Evolutionary conservation across 2,797 vertebrate genomes (phyloP), one percentile per base, ranked within the genome.

Genomic region (Oreochromis mossambicus): DNA sequence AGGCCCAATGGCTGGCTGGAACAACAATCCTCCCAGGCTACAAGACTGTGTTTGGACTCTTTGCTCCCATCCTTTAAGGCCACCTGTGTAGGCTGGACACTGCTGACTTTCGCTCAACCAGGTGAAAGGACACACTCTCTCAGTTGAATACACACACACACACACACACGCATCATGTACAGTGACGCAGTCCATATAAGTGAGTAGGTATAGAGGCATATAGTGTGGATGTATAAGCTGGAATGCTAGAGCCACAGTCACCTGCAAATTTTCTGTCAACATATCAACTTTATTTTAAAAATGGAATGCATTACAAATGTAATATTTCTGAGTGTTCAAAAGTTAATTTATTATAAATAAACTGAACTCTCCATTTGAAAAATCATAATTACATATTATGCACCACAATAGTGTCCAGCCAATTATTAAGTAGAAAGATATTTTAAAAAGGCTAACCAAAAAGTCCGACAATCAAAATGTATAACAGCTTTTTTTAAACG

Each of bases 341-440:
- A 77, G 61, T 34, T 8, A 78, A 82, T 84, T 83, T 63, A 83
- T 46, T 85, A 58, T 82, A 90, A 86, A 89, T 81, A 89, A 76
- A 78, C 78, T 34, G 78, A 56, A 48, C 10, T 34, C 77, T 54
- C 24, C 43, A 75, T 21, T 29, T 8, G 66, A 87, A 77, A 78
- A 84, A 70, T 77, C 77, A 76, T 26, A 48, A 86, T 79, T 83
- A 78, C 81, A 52, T 21, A 85, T 24, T 36, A 38, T 51, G 52
- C 29, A 86, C 66, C 77, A 76, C 50, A 79, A 70, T 52, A 81
- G 17, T 50, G 24, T 75, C 26, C 6, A 77, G 75, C 43, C 24
- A 77, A 26, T 75, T 26, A 46, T 17, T 70, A 46, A 46, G 4
- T 50, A 82, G 11, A 88, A 85, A 85, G 50, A 87, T 52, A 68